Conservation (phyloP, 2,888 invertebrate genomes). For the Callimorpha dominula region DNA sequence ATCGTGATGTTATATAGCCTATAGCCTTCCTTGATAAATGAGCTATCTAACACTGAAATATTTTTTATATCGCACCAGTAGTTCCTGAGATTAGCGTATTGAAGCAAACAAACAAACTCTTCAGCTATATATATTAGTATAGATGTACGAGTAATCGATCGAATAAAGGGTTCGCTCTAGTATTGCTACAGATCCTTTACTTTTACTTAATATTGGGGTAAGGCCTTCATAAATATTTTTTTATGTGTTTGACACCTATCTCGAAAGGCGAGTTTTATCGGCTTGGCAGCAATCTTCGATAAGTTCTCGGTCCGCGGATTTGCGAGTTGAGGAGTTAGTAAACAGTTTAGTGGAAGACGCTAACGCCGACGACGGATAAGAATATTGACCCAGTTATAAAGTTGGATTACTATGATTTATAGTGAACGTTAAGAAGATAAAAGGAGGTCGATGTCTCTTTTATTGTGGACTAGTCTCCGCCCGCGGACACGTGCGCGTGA, state of each 20-base stretch:
- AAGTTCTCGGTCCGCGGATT: constrained; percentile 22
- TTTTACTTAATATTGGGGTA: not conserved
- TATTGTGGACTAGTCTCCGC: not conserved
- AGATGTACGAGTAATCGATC: not conserved
- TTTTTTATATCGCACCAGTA: no score
- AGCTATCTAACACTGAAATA: no score
- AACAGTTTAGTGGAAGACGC: constrained; percentile 14
- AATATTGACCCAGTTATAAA: constrained; percentile 13
- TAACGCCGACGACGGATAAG: constrained; percentile 2
- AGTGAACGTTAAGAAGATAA: not conserved
- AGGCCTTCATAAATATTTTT: constrained; percentile 23
- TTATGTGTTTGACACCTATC: constrained; percentile 19
- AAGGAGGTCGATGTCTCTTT: not conserved
- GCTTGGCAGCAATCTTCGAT: constrained; percentile 20
- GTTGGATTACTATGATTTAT: constrained; percentile 13
- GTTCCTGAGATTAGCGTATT: no score
- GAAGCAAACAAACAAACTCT: no score
- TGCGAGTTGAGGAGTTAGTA: constrained; percentile 21
- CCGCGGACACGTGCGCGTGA: no score
- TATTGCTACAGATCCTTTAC: not conserved
- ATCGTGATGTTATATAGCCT: no score
- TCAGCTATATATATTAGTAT: no score
- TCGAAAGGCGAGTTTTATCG: constrained; percentile 23
- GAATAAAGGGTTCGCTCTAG: not conserved
- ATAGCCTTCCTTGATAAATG: no score